Conservation (phyloP, 1,140 invertebrate species). For the Neocloeon triangulifer region DNA sequence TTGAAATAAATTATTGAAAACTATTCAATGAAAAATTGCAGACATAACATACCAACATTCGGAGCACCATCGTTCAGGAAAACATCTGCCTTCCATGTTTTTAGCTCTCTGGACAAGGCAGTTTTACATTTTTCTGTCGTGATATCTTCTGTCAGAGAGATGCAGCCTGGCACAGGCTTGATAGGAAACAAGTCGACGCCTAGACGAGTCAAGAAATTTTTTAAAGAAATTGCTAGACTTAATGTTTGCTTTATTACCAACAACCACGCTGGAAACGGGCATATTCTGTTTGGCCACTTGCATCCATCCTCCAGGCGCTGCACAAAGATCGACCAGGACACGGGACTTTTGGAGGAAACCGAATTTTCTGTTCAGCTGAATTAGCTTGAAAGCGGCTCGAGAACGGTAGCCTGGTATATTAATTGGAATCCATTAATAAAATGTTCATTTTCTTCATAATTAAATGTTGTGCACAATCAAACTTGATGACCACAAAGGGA, state of each 20-base stretch:
- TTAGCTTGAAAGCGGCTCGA: constrained; percentile 93
- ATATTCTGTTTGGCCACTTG: constrained; percentile 98
- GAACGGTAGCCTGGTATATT: constrained; percentile 65
- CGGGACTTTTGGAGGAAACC: constrained; percentile 89
- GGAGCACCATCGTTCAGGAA: constrained; percentile 96
- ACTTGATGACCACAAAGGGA: constrained; percentile 3
- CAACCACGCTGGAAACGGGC: constrained; percentile 86
- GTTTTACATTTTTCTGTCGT: constrained; percentile 78
- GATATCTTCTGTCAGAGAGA: constrained; percentile 81
- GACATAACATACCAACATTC: constrained; percentile 63
- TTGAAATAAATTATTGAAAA: constrained; percentile 5
- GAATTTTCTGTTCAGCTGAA: constrained; percentile 94
- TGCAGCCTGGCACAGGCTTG: constrained; percentile 74
- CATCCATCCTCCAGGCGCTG: constrained; percentile 99
- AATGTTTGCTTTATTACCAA: constrained; percentile 26
- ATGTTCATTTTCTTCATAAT: constrained; percentile 4
- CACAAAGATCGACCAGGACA: constrained; percentile 95
- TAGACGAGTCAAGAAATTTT: constrained; percentile 13
- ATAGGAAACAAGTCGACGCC: constrained; percentile 95
- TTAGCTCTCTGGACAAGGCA: constrained; percentile 58
- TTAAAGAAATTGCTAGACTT: background rate
- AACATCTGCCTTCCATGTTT: constrained; percentile 92
- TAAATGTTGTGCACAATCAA: too few species aligned
- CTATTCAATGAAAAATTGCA: constrained; percentile 1
- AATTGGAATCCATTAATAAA: constrained; percentile 1